Evolutionary conservation across 92 coral and sea anemone species (phyloP), one percentile per base, ranked within the genome.

Genomic region (Epizoanthus fatuus): DNA sequence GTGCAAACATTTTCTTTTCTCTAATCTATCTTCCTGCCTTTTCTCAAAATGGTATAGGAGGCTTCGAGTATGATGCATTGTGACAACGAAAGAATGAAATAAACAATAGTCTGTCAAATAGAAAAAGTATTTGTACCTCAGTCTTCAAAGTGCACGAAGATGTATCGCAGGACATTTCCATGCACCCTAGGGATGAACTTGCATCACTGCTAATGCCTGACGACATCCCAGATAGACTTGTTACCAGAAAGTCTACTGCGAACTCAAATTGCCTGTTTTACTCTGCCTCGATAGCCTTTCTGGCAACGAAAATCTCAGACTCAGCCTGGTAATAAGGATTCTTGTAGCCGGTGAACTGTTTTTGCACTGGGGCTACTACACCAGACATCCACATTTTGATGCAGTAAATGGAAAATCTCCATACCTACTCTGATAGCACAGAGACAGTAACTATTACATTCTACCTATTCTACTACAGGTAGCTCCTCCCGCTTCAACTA

Each of bases 401-500:
- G 87, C 64, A 81, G 59, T 67, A 22, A 63, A 32, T 66, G 65
- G 53, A 47, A 37, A 52, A 16, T 63, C 25, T 51, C 86, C 55
- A 9, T 81, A 81, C 0, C 32, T 29, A 29, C 71, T 84, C 81
- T 54, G 81, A 84, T 58, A 78, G 79, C 20, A 84, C 87, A 29
- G 32, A 29, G 32, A 29, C 32, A 29, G 1, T 0, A 0, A 29
- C 0, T 29, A 29, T 29, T 29, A 29, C 32, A 29, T 29, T 29
- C 32, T 29, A 29, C 32, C 0, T 29, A 29, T 29, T 29, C 32
- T 88, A 4, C 67, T 81, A 10, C 60, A 81, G 52, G 77, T 88
- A 20, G 87, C 87, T 86, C 90, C 14, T 58, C 93, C 2, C 86
- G 93, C 13, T 90, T 54, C 45, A 90, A 86, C 37, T 86, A 86